Evolutionary conservation across 2,888 invertebrate species (phyloP).

Genomic region (Saturnia japonica): DNA sequence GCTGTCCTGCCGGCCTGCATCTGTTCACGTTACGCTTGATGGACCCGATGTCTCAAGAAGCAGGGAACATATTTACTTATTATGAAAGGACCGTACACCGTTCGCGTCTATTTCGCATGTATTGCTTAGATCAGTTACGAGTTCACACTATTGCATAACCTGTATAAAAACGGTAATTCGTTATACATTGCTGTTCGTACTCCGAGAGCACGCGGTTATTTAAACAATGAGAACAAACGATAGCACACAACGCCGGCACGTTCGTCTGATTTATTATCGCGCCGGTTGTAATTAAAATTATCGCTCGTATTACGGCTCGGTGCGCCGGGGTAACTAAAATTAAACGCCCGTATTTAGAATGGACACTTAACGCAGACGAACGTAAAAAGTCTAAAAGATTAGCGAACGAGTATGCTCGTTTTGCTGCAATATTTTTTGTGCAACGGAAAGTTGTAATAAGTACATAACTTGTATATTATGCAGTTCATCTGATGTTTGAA

Average conservation of each 20-base stretch:
- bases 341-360: constrained; percentile 28
- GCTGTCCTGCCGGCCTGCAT: too few relatives aligned
- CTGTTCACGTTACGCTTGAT: too few relatives aligned
- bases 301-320: constrained; percentile 30
- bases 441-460: too few relatives aligned
- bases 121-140: neutral
- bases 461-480: too few relatives aligned
- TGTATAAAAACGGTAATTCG: neutral
- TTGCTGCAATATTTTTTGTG: too few relatives aligned
- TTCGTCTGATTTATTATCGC: constrained; percentile 38
- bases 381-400: neutral
- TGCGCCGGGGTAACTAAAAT: constrained; percentile 26
- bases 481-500: too few relatives aligned
- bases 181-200: neutral
- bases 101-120: neutral
- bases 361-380: constrained; percentile 7
- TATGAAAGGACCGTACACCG: neutral
- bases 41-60: too few relatives aligned
- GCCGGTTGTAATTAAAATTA: constrained; percentile 48
- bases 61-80: neutral
- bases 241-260: constrained; percentile 15
- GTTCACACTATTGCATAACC: neutral
- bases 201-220: neutral
- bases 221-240: neutral
- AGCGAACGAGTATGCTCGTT: neutral